phyloP scores from a whole-genome alignment of 2,888 invertebrate species.

The Heliconius hortense region DNA sequence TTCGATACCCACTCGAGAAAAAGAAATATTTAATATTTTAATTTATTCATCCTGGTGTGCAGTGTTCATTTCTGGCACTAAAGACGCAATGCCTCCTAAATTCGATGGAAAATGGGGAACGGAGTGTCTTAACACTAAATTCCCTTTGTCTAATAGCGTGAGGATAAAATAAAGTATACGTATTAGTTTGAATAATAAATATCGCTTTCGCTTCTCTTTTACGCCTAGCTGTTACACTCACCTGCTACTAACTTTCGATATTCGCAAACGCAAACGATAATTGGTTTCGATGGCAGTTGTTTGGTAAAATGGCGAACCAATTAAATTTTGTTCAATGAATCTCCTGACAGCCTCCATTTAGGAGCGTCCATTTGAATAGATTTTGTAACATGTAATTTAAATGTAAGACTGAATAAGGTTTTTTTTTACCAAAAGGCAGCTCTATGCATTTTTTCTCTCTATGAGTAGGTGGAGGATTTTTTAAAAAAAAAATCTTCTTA shows the following conservation, averaged over 20 bases:
- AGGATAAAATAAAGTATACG: not conserved
- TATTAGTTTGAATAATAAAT: not conserved
- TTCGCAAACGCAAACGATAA: slow-evolving; percentile 75
- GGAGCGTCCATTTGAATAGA: not conserved
- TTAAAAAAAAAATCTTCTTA: too few relatives aligned
- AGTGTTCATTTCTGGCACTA: too few relatives aligned
- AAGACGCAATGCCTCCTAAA: too few relatives aligned
- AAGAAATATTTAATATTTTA: too few relatives aligned
- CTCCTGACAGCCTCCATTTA: slow-evolving; percentile 34
- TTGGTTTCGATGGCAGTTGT: slow-evolving; percentile 76
- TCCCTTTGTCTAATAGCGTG: too few relatives aligned
- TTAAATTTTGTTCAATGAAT: slow-evolving; percentile 69
- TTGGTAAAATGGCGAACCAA: slow-evolving; percentile 67
- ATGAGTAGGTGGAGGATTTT: too few relatives aligned
- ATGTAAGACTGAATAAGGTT: not conserved
- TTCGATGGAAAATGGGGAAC: too few relatives aligned
- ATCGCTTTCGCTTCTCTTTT: slow-evolving; percentile 49
- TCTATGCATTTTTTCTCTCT: not conserved
- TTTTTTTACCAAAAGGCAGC: not conserved
- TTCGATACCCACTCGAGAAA: too few relatives aligned
- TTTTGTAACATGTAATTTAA: slow-evolving; percentile 9
- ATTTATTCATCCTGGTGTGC: too few relatives aligned
- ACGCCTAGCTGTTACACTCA: slow-evolving; percentile 60
- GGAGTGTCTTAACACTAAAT: too few relatives aligned
- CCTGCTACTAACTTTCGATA: slow-evolving; percentile 77